These are phyloP conservation scores for Phrynocephalus guinanensis DNA, from an alignment of 2,797 vertebrate genomes.

Conservation along the genomic window DNA sequence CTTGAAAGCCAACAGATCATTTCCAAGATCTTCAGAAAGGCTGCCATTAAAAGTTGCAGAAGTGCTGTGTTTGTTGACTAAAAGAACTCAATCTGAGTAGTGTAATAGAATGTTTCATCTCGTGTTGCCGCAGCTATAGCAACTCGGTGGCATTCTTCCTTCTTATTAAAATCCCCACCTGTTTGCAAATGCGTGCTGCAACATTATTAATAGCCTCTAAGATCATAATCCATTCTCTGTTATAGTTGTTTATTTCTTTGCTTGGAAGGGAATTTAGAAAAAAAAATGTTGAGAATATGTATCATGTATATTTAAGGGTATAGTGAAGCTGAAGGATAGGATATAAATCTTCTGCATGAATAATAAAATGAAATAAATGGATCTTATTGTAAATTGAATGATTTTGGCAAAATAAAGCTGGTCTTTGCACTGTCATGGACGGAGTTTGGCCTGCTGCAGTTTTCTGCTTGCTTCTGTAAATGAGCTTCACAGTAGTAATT, in stretches of 20 bases:
- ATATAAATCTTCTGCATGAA: constrained; percentile 7
- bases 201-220: constrained; percentile 6
- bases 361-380: constrained; percentile 18
- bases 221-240: constrained; percentile 8
- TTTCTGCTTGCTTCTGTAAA: constrained; percentile 34
- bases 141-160: neutral
- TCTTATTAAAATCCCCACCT: constrained; percentile 15
- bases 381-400: neutral
- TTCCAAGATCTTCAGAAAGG: neutral
- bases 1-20: neutral
- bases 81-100: neutral
- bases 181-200: constrained; percentile 1
- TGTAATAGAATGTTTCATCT: neutral
- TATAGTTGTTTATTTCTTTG: neutral
- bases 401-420: constrained; percentile 2
- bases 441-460: constrained; percentile 10
- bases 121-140: neutral
- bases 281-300: neutral
- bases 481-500: constrained; percentile 28
- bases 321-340: neutral
- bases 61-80: neutral
- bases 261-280: constrained; percentile 8
- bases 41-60: neutral
- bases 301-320: constrained; percentile 10
- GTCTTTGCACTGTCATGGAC: constrained; percentile 19